Conservation (phyloP, 2,113 vertebrate genomes). For the Cranoglanis bouderius region DNA sequence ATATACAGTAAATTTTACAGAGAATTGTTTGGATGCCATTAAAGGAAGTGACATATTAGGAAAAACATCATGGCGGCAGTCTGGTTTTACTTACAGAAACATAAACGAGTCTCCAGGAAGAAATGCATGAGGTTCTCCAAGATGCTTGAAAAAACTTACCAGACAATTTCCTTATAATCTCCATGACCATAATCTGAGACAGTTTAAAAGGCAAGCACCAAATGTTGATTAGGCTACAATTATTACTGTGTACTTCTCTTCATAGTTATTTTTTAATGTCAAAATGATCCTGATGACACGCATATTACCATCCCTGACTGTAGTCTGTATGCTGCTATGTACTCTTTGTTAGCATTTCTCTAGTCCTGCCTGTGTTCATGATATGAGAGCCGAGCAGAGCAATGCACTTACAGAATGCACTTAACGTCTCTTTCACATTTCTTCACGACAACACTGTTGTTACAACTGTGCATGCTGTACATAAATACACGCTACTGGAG, state of each 20-base stretch:
- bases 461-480: constrained; percentile 51
- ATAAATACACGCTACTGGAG: constrained; percentile 69
- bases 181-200: background rate
- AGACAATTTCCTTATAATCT: background rate
- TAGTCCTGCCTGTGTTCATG: constrained; percentile 50
- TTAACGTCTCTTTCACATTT: constrained; percentile 71
- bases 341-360: background rate
- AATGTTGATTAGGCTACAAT: background rate
- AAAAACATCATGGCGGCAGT: background rate
- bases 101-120: background rate
- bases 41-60: background rate
- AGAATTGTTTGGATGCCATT: background rate
- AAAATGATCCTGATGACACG: background rate
- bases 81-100: background rate
- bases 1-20: background rate
- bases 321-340: background rate
- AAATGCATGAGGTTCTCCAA: background rate
- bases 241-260: background rate
- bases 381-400: constrained; percentile 36
- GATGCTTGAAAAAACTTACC: background rate
- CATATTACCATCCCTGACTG: background rate
- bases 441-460: constrained; percentile 54
- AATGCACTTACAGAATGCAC: constrained; percentile 34
- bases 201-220: background rate
- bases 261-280: background rate